These are phyloP conservation scores for Himalopsyche anomala DNA, from an alignment of 2,888 invertebrate genomes.

Conservation along the genomic window DNA sequence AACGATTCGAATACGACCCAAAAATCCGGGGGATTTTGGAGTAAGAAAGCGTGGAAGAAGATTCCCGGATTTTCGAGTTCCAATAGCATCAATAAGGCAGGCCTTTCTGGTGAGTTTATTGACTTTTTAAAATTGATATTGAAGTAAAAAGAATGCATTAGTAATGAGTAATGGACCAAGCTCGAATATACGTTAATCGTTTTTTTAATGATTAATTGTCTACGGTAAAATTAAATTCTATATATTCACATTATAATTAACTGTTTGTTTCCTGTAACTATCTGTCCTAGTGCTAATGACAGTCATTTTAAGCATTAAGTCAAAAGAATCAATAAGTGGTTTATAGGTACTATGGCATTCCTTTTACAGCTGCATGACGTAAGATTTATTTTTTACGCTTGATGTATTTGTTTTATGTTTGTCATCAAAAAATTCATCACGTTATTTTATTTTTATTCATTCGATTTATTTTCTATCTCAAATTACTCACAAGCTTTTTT, in stretches of 20 bases:
- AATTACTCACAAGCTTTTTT: conserved; percentile 1
- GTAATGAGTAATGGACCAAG: background rate
- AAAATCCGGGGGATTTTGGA: conserved; percentile 80
- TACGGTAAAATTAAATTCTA: background rate
- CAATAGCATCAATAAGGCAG: conserved; percentile 83
- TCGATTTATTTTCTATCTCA: conserved; percentile 16
- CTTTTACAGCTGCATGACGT: conserved; percentile 57
- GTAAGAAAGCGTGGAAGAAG: conserved; percentile 87
- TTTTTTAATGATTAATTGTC: background rate
- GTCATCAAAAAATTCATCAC: conserved; percentile 9
- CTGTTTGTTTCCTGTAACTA: background rate
- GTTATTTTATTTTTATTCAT: background rate
- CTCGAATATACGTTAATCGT: background rate
- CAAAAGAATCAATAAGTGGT: background rate
- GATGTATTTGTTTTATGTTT: conserved; percentile 50
- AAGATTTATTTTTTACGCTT: conserved; percentile 52
- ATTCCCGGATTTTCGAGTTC: conserved; percentile 85
- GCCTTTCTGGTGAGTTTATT: conserved; percentile 79
- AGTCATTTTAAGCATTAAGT: background rate
- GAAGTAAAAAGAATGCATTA: conserved; percentile 19
- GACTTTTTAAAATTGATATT: conserved; percentile 47
- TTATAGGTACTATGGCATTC: conserved; percentile 46
- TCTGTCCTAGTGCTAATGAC: background rate
- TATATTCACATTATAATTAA: background rate
- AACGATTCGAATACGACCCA: conserved; percentile 76